phyloP scores from a whole-genome alignment of 2,797 vertebrate genomes.

The Epinephelus awoara region DNA sequence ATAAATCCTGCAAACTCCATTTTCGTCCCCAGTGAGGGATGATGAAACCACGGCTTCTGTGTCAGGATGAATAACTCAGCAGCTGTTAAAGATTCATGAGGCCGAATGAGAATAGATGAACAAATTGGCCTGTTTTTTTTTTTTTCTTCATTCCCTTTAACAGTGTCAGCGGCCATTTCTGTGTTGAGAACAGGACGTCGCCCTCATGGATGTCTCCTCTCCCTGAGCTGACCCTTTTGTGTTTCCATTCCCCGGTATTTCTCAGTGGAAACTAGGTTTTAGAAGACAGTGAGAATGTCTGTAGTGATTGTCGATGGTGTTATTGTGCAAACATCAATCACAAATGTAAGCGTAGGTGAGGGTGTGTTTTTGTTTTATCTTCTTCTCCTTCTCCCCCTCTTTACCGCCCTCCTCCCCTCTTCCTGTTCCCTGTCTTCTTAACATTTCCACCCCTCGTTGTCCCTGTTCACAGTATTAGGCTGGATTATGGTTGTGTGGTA shows the following conservation, averaged over 20 bases:
- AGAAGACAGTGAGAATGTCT: constrained; percentile 81
- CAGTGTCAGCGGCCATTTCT: constrained; percentile 29
- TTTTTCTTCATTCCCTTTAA: constrained; percentile 32
- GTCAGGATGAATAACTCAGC: constrained; percentile 70
- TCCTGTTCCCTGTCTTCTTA: constrained; percentile 49
- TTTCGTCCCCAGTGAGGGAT: constrained; percentile 44
- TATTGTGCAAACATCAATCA: constrained; percentile 76
- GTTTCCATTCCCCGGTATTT: constrained; percentile 67
- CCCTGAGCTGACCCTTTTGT: constrained; percentile 50
- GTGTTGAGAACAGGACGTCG: constrained; percentile 79
- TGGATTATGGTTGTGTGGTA: constrained; percentile 84
- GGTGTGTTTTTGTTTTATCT: constrained; percentile 67
- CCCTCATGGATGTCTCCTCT: constrained; percentile 58
- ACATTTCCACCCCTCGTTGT: constrained; percentile 67
- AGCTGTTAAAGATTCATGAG: constrained; percentile 75
- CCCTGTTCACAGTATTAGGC: constrained; percentile 85
- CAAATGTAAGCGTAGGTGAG: constrained; percentile 70
- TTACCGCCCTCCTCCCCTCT: constrained; percentile 14
- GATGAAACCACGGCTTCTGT: constrained; percentile 64
- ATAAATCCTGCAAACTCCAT: constrained; percentile 49
- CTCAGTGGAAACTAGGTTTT: constrained; percentile 75
- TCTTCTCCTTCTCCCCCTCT: constrained; percentile 42
- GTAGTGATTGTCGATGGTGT: constrained; percentile 76
- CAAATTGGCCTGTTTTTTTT: constrained; percentile 65
- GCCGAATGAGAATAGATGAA: constrained; percentile 63